Evolutionary conservation across 2,113 vertebrate species (phyloP), one percentile per base, ranked within the genome.

Genomic region (Larimichthys polyactis): DNA sequence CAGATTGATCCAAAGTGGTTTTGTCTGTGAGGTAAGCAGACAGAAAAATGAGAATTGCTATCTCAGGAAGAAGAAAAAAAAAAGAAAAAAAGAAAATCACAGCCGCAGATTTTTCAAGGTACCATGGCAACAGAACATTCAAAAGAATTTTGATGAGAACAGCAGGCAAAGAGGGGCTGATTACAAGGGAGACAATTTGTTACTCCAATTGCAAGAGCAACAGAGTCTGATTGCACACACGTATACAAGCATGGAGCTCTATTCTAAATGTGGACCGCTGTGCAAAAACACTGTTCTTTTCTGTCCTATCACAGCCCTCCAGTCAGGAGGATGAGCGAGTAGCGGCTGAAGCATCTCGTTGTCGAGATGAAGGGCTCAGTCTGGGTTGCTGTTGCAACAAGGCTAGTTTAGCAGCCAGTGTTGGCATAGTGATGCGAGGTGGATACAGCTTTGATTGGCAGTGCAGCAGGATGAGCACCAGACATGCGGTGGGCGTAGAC

Each of bases 91-190:
- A 87, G 90, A 93, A 92, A 81, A 92, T 89, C 83, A 85, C 83
- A 70, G 87, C 81, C 75, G 89, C 91, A 94, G 86, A 90, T 94
- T 94, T 91, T 93, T 92, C 89, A 91, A 92, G 94, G 91, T 95
- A 78, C 94, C 94, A 96, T 95, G 94, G 94, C 94, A 95, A 95
- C 95, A 85, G 91, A 82, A 85, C 93, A 93, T 93, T 95, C 90
- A 91, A 91, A 94, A 93, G 89, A 94, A 94, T 94, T 92, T 92
- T 94, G 94, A 95, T 95, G 93, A 93, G 94, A 90, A 91, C 92
- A 92, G 88, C 90, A 88, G 89, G 89, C 83, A 91, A 91, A 85
- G 86, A 83, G 77, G 89, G 87, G 75, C 78, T 91, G 93, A 95
- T 95, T 94, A 93, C 88, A 93, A 88, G 89, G 84, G 79, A 91